Evolutionary conservation across 2,797 vertebrate species (phyloP).

Genomic region (Allobates femoralis): DNA sequence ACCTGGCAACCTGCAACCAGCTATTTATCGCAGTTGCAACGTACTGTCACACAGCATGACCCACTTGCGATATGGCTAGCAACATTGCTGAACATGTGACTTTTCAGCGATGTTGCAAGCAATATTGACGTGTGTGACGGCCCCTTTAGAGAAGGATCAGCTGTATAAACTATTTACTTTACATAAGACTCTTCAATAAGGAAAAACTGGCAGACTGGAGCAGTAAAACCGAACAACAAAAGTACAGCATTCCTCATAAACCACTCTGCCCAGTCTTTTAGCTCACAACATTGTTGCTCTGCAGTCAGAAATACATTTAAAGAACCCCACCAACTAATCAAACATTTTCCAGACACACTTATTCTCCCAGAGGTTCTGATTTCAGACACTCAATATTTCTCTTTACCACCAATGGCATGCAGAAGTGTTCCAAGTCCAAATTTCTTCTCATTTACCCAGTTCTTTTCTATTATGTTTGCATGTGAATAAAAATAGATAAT

Average conservation of each 20-base stretch:
- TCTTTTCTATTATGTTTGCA: slow-evolving; percentile 9
- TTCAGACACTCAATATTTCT: slow-evolving; percentile 41
- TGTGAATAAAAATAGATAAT: slow-evolving; percentile 19
- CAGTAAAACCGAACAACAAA: slow-evolving; percentile 39
- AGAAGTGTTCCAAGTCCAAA: slow-evolving; percentile 30
- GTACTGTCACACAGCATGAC: too few relatives aligned
- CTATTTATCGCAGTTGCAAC: too few relatives aligned
- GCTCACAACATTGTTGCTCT: slow-evolving; percentile 14
- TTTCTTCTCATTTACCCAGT: slow-evolving; percentile 12
- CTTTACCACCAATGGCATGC: slow-evolving; percentile 48
- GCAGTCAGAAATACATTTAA: slow-evolving; percentile 27
- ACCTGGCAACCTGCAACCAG: too few relatives aligned
- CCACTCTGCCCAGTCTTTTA: slow-evolving; percentile 31
- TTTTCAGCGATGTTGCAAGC: too few relatives aligned
- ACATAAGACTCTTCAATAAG: slow-evolving; percentile 42
- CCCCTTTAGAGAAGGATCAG: slow-evolving; percentile 6
- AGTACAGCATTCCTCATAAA: slow-evolving; percentile 36
- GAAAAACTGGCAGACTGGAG: slow-evolving; percentile 29
- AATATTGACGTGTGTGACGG: too few relatives aligned
- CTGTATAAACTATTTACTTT: slow-evolving; percentile 33
- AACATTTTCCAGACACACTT: slow-evolving; percentile 54
- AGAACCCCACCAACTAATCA: slow-evolving; percentile 45
- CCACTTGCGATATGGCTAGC: too few relatives aligned
- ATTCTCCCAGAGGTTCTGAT: slow-evolving; percentile 32
- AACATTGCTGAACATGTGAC: too few relatives aligned